phyloP scores from a whole-genome alignment of 2,113 vertebrate genomes.

The Aplodontia rufa region DNA sequence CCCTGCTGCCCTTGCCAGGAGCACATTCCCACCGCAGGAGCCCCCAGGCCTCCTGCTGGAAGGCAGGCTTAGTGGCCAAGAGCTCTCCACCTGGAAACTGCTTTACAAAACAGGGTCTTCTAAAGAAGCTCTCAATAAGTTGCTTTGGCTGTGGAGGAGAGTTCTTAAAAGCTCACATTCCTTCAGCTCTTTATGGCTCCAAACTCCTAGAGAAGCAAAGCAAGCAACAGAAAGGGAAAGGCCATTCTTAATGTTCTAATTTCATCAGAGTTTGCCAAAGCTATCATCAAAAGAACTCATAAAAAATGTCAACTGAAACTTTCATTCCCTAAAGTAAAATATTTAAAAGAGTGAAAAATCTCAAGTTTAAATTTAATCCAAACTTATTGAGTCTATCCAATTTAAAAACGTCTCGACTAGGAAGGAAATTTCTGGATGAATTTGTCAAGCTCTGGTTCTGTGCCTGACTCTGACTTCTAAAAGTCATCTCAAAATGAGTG shows the following conservation, averaged over 20 bases:
- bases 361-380: conserved; percentile 27
- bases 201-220: background rate
- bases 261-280: background rate
- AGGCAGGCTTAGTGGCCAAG: no score
- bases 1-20: background rate
- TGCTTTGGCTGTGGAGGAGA: background rate
- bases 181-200: background rate
- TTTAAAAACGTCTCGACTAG: background rate
- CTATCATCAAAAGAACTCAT: background rate
- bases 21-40: background rate
- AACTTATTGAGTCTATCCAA: background rate
- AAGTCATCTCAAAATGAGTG: background rate
- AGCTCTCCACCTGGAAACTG: background rate
- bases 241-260: background rate
- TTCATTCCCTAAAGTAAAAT: conserved; percentile 9
- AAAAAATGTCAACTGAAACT: background rate
- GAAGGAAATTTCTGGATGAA: background rate
- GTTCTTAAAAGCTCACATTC: background rate
- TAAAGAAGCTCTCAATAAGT: background rate
- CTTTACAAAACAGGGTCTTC: background rate
- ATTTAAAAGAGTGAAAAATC: background rate
- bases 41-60: background rate
- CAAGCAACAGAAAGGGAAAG: background rate
- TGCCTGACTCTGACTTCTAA: background rate
- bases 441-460: background rate